Base-by-base conservation (phyloP, 2,888 invertebrate species). In the Parnassius glacialis region DNA sequence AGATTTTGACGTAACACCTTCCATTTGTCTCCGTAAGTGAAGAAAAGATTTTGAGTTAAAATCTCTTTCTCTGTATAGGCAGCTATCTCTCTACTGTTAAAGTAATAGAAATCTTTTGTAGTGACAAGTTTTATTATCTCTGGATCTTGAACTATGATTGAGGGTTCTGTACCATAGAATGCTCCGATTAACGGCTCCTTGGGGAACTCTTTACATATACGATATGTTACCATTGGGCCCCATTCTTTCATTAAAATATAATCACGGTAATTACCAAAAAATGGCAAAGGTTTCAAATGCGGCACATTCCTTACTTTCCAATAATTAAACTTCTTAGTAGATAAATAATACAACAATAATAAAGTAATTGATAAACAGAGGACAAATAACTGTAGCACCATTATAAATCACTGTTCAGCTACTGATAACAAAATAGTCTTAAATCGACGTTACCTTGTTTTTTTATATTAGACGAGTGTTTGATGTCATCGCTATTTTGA, bases 91-190 rank as follows among this genome's bases (percentile, higher is more conserved):
- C 86, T 75, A 20, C 81, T 75, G 58, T 72, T 84, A 69, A 86
- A 87, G 73, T 75, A 84, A 61, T 83, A 84, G 67, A 82, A 86
- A 57, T 87, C 84, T 59, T 84, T 84, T 0, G 81, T 77, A 64
- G 81, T 65, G 5, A 87, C 71, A 0, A 77, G 67, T 55, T 84
- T 87, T 20, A 87, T 68, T 2, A 84, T 47, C 2, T 81, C 78
- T 1, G 81, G 85, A 54, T 86, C 83, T 68, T 81, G 75, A 2
- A 86, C 64, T 34, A 87, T 70, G n/a, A 85, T 76, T 0, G 79
- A 72, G 0, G 87, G 87, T 53, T 85, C 82, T 0, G 83, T 84
- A 1, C 85, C 86, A 42, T 75, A 84, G 62, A 73, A 87, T 0
- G 78, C 77, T 0, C 89, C 89, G 2, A 89, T 62, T 57, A 77